These are phyloP conservation scores for Cherax destructor DNA, from an alignment of 1,140 invertebrate genomes.

Conservation along the genomic window DNA sequence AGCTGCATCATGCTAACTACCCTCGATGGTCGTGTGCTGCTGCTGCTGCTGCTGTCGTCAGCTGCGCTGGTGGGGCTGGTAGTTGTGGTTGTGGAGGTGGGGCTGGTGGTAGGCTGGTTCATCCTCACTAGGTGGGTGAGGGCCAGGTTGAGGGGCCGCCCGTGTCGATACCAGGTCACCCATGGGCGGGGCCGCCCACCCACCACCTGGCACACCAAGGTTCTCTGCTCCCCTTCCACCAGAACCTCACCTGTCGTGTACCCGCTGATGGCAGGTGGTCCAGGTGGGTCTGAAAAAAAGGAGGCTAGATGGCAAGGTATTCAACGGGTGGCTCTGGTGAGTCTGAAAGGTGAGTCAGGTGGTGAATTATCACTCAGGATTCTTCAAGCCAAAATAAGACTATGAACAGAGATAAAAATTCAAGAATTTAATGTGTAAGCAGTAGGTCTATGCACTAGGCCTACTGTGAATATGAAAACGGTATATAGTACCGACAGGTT, in stretches of 20 bases:
- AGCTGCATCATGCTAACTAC: slow-evolving; percentile 2
- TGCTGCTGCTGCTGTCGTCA: neutral
- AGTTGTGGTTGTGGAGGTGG: neutral
- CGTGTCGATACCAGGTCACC: slow-evolving; percentile 59
- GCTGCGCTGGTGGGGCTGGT: neutral
- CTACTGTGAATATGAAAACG: too few species aligned
- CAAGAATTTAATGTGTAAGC: neutral
- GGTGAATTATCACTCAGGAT: neutral
- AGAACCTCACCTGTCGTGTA: slow-evolving; percentile 45
- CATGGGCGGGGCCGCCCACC: slow-evolving; percentile 42
- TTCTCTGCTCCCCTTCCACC: slow-evolving; percentile 17
- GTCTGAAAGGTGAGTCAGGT: neutral
- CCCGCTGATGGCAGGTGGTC: slow-evolving; percentile 36
- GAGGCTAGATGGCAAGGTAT: neutral
- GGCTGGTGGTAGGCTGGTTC: neutral
- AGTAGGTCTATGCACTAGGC: neutral
- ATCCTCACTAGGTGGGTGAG: neutral
- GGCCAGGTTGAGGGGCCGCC: slow-evolving; percentile 34
- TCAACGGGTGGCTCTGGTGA: neutral
- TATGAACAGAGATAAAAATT: neutral
- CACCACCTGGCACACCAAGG: slow-evolving; percentile 30
- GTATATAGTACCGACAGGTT: too few species aligned
- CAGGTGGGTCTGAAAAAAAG: slow-evolving; percentile 21
- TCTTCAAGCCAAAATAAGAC: neutral
- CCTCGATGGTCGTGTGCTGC: neutral